phyloP scores from a whole-genome alignment of 2,113 vertebrate genomes.

The Propithecus coquereli region DNA sequence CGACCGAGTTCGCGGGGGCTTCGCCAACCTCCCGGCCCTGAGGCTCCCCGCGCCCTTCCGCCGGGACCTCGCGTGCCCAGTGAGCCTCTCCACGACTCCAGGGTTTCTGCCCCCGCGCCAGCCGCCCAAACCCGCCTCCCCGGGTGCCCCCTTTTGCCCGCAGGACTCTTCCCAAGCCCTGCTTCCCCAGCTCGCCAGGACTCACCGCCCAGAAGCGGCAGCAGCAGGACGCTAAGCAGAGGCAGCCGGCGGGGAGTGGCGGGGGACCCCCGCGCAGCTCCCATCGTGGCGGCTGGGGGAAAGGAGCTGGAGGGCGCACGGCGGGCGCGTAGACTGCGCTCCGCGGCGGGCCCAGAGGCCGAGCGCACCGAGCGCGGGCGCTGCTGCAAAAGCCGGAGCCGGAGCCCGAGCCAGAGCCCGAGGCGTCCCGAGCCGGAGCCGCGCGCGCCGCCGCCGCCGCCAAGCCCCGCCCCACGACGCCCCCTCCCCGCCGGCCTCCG shows the following conservation, averaged over 20 bases:
- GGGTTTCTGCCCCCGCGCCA: not conserved
- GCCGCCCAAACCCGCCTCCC: not conserved
- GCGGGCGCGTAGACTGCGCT: not conserved
- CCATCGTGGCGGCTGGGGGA: conserved; percentile 37
- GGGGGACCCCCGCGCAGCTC: conserved; percentile 16
- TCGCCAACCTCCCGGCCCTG: not conserved
- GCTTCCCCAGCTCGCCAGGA: not conserved
- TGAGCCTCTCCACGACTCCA: not conserved
- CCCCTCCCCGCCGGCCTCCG: conserved; percentile 59
- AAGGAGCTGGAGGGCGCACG: not conserved
- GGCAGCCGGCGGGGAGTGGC: conserved; percentile 29
- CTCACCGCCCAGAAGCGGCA: conserved; percentile 70
- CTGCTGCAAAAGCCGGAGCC: not conserved
- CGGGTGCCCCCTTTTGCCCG: not conserved
- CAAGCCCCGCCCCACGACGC: conserved; percentile 56
- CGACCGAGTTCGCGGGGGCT: not conserved
- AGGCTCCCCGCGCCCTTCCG: not conserved
- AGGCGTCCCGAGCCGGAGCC: conserved; percentile 12
- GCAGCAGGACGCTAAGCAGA: conserved; percentile 60
- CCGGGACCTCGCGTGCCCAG: not conserved
- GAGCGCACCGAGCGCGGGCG: conserved; percentile 33
- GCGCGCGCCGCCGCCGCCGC: conserved; percentile 66
- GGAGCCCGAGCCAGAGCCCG: not conserved
- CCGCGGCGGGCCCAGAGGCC: conserved; percentile 33
- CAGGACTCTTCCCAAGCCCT: not conserved